Base-by-base conservation (phyloP, 1,140 invertebrate species). In the Habropoda laboriosa region DNA sequence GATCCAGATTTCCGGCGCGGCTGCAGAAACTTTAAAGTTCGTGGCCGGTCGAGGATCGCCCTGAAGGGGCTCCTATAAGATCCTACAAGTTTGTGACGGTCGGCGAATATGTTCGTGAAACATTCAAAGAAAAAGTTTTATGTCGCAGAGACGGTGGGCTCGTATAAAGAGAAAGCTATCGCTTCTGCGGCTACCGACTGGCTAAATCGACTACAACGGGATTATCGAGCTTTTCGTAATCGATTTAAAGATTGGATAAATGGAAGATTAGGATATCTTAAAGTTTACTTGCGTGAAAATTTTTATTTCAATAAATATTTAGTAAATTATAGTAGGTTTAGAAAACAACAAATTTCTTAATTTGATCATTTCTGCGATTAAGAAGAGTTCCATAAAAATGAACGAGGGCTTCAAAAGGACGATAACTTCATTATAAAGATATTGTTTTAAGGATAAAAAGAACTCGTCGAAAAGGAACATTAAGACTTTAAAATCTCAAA, bases 111-210 rank as follows among this genome's bases (percentile, higher is more conserved):
- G 51, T 81, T 77, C 72, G 30, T 81, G 63, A 77, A 86, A 86
- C 79, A 86, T 86, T 86, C 74, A 85, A 53, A 49, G 45, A 53
- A 75, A 75, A 85, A 86, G 64, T 83, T 85, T 86, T 71, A 63
- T 30, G 63, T n/a, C 63, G 45, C 21, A 13, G 53, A 72, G 51
- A 77, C 64, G 21, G 47, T 7, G 24, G 60, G 70, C 64, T 81
- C 72, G 24, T 64, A n/a, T 32, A 60, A 40, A 61, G 47, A 45
- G 51, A 47, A 13, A 70, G 24, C 27, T 57, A 58, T 60, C 47
- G 68, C 53, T 71, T 30, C 61, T 32, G 68, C 66, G 38, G 32
- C 30, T 47, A 12, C 30, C 13, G 32, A 12, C 32, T 32, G 27
- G 16, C n/a, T 27, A 16, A 24, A 57, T 38, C 64, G 7, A 32